phyloP scores from a whole-genome alignment of 2,797 vertebrate genomes.

The Characodon lateralis region DNA sequence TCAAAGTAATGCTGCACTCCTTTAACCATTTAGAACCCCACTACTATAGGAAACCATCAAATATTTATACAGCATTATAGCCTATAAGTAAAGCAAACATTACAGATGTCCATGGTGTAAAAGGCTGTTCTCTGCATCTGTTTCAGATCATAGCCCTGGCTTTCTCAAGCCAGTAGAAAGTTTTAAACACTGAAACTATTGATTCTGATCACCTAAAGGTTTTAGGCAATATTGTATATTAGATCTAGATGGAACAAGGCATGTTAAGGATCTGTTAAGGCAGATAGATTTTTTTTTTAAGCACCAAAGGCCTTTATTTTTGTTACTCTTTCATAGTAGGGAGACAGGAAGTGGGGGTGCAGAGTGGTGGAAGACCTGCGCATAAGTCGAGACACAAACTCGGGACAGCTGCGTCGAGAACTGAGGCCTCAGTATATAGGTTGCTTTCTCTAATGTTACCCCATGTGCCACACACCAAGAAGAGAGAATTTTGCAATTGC shows the following conservation, averaged over 20 bases:
- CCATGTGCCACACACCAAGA: too few species aligned
- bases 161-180: constrained; percentile 38
- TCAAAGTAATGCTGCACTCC: constrained; percentile 68
- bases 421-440: too few species aligned
- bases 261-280: too few species aligned
- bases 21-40: constrained; percentile 65
- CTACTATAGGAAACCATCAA: constrained; percentile 75
- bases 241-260: not conserved
- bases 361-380: too few species aligned
- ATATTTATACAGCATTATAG: constrained; percentile 80
- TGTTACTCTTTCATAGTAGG: too few species aligned
- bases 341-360: too few species aligned
- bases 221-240: not conserved
- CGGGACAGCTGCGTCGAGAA: too few species aligned
- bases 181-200: constrained; percentile 35
- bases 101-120: constrained; percentile 41
- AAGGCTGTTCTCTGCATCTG: constrained; percentile 24
- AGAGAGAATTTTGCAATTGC: not conserved
- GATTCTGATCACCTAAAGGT: constrained; percentile 13
- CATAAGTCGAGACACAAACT: too few species aligned
- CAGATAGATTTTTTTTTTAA: too few species aligned
- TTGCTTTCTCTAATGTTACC: too few species aligned
- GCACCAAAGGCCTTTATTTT: too few species aligned
- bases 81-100: constrained; percentile 66
- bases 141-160: constrained; percentile 35